Evolutionary conservation across 2,113 vertebrate species (phyloP).

Genomic region (Gobiocypris rarus): DNA sequence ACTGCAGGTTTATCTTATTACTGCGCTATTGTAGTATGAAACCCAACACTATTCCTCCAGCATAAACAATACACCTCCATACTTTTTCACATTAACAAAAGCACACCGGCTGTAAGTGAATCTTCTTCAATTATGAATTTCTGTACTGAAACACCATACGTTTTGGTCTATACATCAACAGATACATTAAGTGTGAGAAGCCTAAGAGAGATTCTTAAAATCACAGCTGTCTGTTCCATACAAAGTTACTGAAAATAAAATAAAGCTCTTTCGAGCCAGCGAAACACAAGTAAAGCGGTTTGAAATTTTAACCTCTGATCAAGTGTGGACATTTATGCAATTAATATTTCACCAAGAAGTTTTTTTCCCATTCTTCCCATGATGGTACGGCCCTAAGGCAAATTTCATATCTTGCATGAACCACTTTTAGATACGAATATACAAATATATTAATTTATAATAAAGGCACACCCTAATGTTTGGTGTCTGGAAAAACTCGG

Average conservation of each 20-base stretch:
- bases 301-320: neutral
- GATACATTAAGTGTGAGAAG: slow-evolving; percentile 21
- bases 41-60: neutral
- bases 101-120: neutral
- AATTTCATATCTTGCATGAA: neutral
- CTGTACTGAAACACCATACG: neutral
- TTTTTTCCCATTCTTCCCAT: neutral
- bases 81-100: neutral
- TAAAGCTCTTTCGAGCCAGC: neutral
- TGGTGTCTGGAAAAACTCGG: neutral
- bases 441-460: neutral
- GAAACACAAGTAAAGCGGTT: neutral
- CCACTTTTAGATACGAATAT: neutral
- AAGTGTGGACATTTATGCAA: neutral
- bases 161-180: slow-evolving; percentile 18
- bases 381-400: neutral
- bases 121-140: slow-evolving; percentile 7
- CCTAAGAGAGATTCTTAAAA: neutral
- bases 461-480: slow-evolving; percentile 10
- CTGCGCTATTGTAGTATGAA: slow-evolving; percentile 25
- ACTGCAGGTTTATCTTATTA: slow-evolving; percentile 21
- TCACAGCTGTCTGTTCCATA: neutral
- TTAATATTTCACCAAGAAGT: neutral
- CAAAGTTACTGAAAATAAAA: neutral
- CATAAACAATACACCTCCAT: neutral